Base-by-base conservation (phyloP, 2,888 invertebrate species). In the Laothoe populi region DNA sequence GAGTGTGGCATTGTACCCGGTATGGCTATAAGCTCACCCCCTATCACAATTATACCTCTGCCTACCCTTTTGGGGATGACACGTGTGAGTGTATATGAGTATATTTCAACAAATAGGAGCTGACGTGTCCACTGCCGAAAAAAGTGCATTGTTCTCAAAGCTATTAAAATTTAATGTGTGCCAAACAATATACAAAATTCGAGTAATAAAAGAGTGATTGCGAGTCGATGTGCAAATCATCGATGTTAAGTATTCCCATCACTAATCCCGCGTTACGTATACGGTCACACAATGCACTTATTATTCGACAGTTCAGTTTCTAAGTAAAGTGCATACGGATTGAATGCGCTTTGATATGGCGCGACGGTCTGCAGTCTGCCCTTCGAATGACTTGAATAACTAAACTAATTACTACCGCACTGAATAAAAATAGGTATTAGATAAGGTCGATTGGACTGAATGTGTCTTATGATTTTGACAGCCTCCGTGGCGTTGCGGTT, bases 251-350 rank as follows among this genome's bases (percentile, higher is more conserved):
- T 86, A 90, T 91, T 92, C 91, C 79, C 88, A 82, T 90, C 92
- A 90, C 90, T 91, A 92, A 91, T 90, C 90, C 87, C 65, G 64
- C 77, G 79, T 77, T 84, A 84, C 92, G 81, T 87, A 88, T 91
- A 88, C 84, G 90, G 90, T 81, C 85, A 83, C 88, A 92, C 92
- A 92, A 91, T 92, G 91, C 90, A 90, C 87, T 91, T 91, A 84
- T 92, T 92, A 91, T 91, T 92, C 91, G 90, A 80, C 91, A 86
- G 90, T 89, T 84, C 86, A 75, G 82, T 83, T 91, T 91, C 92
- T 92, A 88, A 90, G 91, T 91, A 91, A 92, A 92, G 78, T 89
- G 90, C 89, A 88, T 86, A 84, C 83, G 82, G 83, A 81, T 82
- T 84, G 83, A 83, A 86, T 86, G 79, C 83, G 78, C 79, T 77